Base-by-base conservation (phyloP, 1,140 invertebrate species). In the Zaprionus taronus region DNA sequence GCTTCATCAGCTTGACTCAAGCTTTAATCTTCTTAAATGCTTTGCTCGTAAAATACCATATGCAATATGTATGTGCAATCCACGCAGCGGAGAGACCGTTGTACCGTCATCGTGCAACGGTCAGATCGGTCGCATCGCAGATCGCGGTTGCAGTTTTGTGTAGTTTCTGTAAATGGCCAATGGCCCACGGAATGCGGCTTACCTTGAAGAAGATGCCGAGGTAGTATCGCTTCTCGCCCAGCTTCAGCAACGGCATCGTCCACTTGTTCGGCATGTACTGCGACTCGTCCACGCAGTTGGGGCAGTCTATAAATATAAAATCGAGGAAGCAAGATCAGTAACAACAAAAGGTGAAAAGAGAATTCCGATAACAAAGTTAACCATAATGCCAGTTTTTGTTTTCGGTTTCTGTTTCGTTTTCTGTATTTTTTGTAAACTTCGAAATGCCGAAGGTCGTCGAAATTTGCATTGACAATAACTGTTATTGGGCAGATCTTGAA, bases 201-300 rank as follows among this genome's bases (percentile, higher is more conserved):
- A 97, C 97, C 96, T 97, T 98, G 93, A 97, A 97, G 93, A 98
- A 98, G 91, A 97, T 97, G 91, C 97, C 97, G 73, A 98, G 94
- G 92, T 98, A 98, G 92, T 97, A 98, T 91, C 96, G 93, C 92
- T 98, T 98, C 86, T 97, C 96, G 20, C 97, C 97, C 26, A 97
- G 95, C 92, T 97, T 97, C 72, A 97, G 93, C 49, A 98, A 93
- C 11, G 97, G 97, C 97, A 98, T 97, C 17, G 96, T 97, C 96
- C 97, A 98, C 91, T 96, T 95, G 79, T 96, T 96, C 77, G 85
- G 85, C 14, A 95, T 94, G 2, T 95, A 93, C 68, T 94, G 89
- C 44, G 94, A 94, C 72, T 97, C 96, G 65, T 97, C 96, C 70
- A 95, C 95, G 85, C 96, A 97, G 91, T 96, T 97, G 26, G 96